These are phyloP conservation scores for Triplophysa rosa DNA, from an alignment of 2,113 vertebrate species.

Conservation along the genomic window DNA sequence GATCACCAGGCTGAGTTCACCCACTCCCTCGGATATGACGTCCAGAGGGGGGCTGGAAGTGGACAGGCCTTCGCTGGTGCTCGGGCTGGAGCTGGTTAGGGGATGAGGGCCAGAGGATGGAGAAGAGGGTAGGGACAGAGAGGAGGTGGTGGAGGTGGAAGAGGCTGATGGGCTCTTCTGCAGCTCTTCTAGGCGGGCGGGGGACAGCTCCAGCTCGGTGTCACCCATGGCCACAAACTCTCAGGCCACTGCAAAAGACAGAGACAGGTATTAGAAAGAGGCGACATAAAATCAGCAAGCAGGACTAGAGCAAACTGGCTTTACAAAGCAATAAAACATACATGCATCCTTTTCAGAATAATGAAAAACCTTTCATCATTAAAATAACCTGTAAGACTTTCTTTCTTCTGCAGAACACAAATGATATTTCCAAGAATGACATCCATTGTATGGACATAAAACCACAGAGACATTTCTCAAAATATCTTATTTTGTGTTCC, in stretches of 20 bases:
- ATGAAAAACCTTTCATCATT: too few relatives aligned
- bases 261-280: slow-evolving; percentile 28
- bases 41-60: slow-evolving; percentile 72
- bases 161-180: slow-evolving; percentile 59
- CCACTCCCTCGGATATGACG: slow-evolving; percentile 84
- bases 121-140: slow-evolving; percentile 65
- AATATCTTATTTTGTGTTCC: too few relatives aligned
- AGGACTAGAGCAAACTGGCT: not conserved
- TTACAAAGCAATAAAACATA: too few relatives aligned
- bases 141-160: slow-evolving; percentile 61
- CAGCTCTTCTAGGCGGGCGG: slow-evolving; percentile 48
- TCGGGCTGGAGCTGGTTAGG: slow-evolving; percentile 57
- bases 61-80: slow-evolving; percentile 60
- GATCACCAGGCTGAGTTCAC: slow-evolving; percentile 82
- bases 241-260: slow-evolving; percentile 55
- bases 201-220: slow-evolving; percentile 67
- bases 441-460: too few relatives aligned
- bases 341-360: too few relatives aligned
- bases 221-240: slow-evolving; percentile 74
- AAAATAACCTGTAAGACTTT: too few relatives aligned
- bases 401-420: too few relatives aligned
- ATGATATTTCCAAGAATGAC: too few relatives aligned
- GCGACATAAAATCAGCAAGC: not conserved
- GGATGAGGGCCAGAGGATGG: slow-evolving; percentile 61
- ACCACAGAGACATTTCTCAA: too few relatives aligned